Conservation (phyloP, 2,888 invertebrate species). For the Salpingus planirostris region DNA sequence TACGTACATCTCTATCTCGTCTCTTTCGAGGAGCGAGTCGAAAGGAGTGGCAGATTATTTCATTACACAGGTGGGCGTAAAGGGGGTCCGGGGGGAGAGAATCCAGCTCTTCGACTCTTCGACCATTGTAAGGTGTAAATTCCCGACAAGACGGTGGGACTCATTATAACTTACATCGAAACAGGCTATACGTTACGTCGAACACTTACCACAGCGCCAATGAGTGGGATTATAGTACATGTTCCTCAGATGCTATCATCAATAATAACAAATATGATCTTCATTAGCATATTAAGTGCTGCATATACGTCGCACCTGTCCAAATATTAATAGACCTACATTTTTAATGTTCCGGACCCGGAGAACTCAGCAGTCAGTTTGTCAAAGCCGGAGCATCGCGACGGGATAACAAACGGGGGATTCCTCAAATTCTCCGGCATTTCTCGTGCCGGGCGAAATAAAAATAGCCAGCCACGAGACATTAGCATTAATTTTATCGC, state of each 20-base stretch:
- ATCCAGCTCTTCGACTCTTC: no score
- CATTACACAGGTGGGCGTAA: slow-evolving; percentile 37
- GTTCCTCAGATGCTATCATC: slow-evolving; percentile 37
- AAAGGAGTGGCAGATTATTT: slow-evolving; percentile 42
- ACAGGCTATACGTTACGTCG: slow-evolving; percentile 25
- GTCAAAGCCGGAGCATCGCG: slow-evolving; percentile 1
- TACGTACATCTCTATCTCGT: no score
- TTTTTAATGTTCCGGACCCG: slow-evolving; percentile 8
- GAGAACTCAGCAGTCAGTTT: slow-evolving; percentile 4
- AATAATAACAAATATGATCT: slow-evolving; percentile 37
- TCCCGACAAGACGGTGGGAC: slow-evolving; percentile 25
- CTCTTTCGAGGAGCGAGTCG: no score
- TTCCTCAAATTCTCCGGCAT: background rate
- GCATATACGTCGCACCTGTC: slow-evolving; percentile 22
- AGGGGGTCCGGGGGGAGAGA: slow-evolving; percentile 34
- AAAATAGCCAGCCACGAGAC: no score
- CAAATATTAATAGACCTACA: slow-evolving; percentile 22
- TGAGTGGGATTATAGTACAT: slow-evolving; percentile 38
- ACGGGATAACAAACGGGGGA: no score
- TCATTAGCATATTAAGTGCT: slow-evolving; percentile 25
- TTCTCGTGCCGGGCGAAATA: background rate
- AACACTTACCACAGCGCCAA: slow-evolving; percentile 27
- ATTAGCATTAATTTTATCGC: no score
- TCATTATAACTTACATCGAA: slow-evolving; percentile 33
- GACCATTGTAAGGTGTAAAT: slow-evolving; percentile 40